Conservation (phyloP, 2,888 invertebrate species). For the Himalopsyche tibetana region DNA sequence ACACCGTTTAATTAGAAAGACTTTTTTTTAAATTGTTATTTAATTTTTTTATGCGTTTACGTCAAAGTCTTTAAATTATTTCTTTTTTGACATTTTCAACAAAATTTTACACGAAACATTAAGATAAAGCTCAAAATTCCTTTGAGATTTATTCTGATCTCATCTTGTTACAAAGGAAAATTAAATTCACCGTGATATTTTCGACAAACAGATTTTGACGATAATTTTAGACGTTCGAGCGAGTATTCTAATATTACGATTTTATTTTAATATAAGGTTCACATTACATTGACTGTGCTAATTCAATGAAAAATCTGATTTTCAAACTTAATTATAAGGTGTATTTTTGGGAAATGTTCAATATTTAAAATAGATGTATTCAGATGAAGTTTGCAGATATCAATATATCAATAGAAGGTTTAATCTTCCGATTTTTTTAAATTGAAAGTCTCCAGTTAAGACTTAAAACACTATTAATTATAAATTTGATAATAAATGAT, state of each 20-base stretch:
- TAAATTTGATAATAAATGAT: too few relatives aligned
- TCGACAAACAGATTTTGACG: slow-evolving; percentile 20
- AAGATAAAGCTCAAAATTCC: neutral
- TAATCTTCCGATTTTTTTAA: too few relatives aligned
- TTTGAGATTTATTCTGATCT: slow-evolving; percentile 36
- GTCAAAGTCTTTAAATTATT: neutral
- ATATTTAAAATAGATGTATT: neutral
- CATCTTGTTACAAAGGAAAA: slow-evolving; percentile 38
- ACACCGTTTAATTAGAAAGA: too few relatives aligned
- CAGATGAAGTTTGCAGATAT: neutral
- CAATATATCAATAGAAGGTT: too few relatives aligned
- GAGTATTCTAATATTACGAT: neutral
- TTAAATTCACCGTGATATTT: slow-evolving; percentile 28
- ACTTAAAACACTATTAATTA: too few relatives aligned
- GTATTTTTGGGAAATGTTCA: neutral
- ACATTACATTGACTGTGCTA: neutral
- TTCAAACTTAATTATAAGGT: neutral
- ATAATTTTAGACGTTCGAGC: slow-evolving; percentile 27
- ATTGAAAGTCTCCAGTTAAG: too few relatives aligned
- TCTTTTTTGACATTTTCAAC: neutral
- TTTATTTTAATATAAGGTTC: slow-evolving; percentile 12
- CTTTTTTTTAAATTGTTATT: too few relatives aligned
- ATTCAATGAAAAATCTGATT: neutral
- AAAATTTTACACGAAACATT: neutral
- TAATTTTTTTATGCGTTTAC: neutral